Conservation (phyloP, 2,797 vertebrate species). For the Halcyon smyrnensis region DNA sequence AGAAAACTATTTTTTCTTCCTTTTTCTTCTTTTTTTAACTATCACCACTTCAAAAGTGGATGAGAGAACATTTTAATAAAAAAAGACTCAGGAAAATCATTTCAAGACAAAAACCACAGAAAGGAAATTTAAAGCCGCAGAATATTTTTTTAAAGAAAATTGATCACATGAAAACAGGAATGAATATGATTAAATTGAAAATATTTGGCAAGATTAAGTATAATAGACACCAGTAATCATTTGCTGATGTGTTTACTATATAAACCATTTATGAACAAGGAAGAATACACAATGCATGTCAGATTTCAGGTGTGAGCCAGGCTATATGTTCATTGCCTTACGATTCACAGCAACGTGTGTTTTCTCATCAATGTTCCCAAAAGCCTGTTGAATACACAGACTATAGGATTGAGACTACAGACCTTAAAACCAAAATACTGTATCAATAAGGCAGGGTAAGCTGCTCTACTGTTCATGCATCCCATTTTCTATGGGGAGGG, state of each 20-base stretch:
- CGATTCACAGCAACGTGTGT: not conserved
- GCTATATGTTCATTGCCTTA: not conserved
- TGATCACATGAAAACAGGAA: conserved; percentile 26
- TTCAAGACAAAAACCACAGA: not conserved
- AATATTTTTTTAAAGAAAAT: conserved; percentile 1
- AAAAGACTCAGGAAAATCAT: conserved; percentile 28
- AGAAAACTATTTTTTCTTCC: not conserved
- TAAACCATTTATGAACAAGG: not conserved
- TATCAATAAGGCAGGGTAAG: not conserved
- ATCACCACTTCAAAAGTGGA: conserved; percentile 35
- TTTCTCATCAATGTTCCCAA: not conserved
- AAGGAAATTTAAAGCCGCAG: conserved; percentile 40
- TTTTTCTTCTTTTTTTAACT: not conserved
- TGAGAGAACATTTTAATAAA: conserved; percentile 8
- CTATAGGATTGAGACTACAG: not conserved
- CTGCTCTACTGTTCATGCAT: not conserved
- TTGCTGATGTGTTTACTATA: conserved; percentile 15
- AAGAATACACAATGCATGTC: not conserved
- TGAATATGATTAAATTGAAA: conserved; percentile 21
- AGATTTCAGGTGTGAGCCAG: not conserved
- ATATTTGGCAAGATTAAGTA: conserved; percentile 12
- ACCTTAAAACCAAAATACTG: not conserved
- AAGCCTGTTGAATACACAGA: not conserved
- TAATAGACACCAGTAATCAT: conserved; percentile 16
- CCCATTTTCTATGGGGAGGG: not conserved